These are phyloP conservation scores for Drosophila antonietae DNA, from an alignment of 2,888 invertebrate species.

Conservation along the genomic window DNA sequence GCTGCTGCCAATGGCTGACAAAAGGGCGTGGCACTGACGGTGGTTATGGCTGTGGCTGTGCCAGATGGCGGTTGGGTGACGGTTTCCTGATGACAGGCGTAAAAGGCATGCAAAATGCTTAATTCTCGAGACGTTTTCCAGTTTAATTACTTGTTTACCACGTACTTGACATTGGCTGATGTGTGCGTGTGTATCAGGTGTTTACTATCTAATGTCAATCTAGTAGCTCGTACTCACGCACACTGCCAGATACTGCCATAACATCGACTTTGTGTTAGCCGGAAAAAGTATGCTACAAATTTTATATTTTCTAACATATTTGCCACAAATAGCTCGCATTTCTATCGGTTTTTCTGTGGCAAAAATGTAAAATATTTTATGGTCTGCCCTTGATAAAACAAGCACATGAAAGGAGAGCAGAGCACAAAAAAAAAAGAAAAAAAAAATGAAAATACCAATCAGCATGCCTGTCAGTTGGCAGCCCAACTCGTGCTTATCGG, in stretches of 20 bases:
- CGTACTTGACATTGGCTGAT: conserved; percentile 33
- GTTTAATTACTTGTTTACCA: conserved; percentile 79
- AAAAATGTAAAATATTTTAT: conserved; percentile 74
- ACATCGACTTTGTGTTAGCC: conserved; percentile 10
- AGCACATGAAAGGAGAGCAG: conserved; percentile 12
- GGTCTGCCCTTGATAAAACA: conserved; percentile 54
- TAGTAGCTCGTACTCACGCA: conserved; percentile 24
- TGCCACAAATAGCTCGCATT: conserved; percentile 67
- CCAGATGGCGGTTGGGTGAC: conserved; percentile 31
- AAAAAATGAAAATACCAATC: conserved; percentile 69
- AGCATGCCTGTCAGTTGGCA: conserved; percentile 71
- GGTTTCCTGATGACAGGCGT: conserved; percentile 61
- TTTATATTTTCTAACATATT: conserved; percentile 62
- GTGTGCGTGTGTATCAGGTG: conserved; percentile 33
- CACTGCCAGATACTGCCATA: background rate
- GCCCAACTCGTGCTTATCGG: conserved; percentile 78
- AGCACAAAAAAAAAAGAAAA: background rate
- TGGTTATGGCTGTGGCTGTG: conserved; percentile 2
- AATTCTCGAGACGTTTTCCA: conserved; percentile 70
- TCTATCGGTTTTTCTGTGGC: conserved; percentile 35
- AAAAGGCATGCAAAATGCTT: conserved; percentile 64
- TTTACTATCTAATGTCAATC: conserved; percentile 21
- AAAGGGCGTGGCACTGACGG: conserved; percentile 31
- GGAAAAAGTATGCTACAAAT: conserved; percentile 58
- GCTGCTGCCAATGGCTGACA: conserved; percentile 69